Base-by-base conservation (phyloP, 2,113 vertebrate species). In the Oncorhynchus clarkii region DNA sequence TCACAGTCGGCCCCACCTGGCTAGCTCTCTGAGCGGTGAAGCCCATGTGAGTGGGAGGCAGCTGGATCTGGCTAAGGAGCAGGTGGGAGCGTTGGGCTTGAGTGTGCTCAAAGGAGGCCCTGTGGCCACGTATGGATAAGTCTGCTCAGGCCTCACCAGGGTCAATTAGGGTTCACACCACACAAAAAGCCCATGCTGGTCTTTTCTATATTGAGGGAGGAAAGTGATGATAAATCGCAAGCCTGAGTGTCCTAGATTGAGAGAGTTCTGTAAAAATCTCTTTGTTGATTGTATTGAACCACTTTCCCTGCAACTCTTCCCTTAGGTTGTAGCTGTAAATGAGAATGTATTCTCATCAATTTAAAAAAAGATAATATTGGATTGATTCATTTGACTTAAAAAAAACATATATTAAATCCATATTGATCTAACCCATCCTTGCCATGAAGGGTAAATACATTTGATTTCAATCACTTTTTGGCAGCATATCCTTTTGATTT, bases 91-190 rank as follows among this genome's bases (percentile, higher is more conserved):
- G 72, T 70, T 49, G 74, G 75, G 76, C 72, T 72, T 64, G 64
- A 74, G 71, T 74, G 67, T 71, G 60, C 22, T 72, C 72, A 49
- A 62, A 29, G 65, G 57, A 57, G 39, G 29, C 62, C 75, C 31
- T 8, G 2, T 16, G 59, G 67, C 64, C 60, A 71, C 26, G 62
- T 74, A 45, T 66, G 70, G 75, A 75, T 78, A 67, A 80, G 54
- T 65, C 60, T 67, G 5, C 31, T 77, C 78, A 80, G 72, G 72
- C 69, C 27, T 73, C 64, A 29, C 57, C 66, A 54, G 73, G 77
- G 73, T 83, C 77, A 74, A 64, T 22, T 71, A 9, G 66, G 75
- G 73, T 76, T 78, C 73, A 77, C 67, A 74, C 67, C 45, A 49
- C 73, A 75, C 18, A 31, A 74, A 68, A 68, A 68, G 16, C 26